Base-by-base conservation (phyloP, 1,140 invertebrate species). In the Drosophila obscura region DNA sequence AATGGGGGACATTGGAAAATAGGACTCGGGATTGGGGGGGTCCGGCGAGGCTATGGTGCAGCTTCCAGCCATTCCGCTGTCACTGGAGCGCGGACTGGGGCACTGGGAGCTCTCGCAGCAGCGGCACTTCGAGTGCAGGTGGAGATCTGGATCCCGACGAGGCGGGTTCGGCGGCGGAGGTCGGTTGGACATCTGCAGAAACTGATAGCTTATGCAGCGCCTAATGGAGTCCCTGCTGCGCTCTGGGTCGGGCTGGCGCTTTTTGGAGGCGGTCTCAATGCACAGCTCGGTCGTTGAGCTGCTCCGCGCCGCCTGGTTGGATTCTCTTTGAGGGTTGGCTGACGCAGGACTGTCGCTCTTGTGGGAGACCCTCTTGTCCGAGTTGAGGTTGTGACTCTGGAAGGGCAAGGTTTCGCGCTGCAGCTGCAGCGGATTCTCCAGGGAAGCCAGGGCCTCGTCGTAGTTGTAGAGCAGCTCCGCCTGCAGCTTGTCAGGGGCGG, bases 51-150 rank as follows among this genome's bases (percentile, higher is more conserved):
- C 93, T 52, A 96, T 92, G 41, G 94, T 95, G 82, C 94, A 96
- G 87, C 95, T 96, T 24, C 96, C 96, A 3, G 96, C 96, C 92
- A 97, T 95, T 16, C 96, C 96, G 1, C 90, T 91, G 52, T 97
- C 96, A 5, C 95, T 96, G 4, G 96, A 97, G 26, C 94, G 91
- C 0, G 94, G 94, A 89, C 94, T 95, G 15, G 94, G 93, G 69
- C 93, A 94, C 58, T 93, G 80, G 5, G 93, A 94, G 63, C 93
- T 93, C 61, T 94, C 93, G 64, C 94, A 94, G 82, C 94, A 94
- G 71, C 93, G 92, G 77, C 94, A 94, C 80, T 94, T 94, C 46
- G 76, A 73, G 55, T 77, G 55, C 35, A 71, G 16, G 43, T 77
- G 65, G 7, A 77, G 48, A 49, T 71, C 71, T 7, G 55, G 51